Conservation (phyloP, 2,888 invertebrate species). For the Antheraea yamamai region DNA sequence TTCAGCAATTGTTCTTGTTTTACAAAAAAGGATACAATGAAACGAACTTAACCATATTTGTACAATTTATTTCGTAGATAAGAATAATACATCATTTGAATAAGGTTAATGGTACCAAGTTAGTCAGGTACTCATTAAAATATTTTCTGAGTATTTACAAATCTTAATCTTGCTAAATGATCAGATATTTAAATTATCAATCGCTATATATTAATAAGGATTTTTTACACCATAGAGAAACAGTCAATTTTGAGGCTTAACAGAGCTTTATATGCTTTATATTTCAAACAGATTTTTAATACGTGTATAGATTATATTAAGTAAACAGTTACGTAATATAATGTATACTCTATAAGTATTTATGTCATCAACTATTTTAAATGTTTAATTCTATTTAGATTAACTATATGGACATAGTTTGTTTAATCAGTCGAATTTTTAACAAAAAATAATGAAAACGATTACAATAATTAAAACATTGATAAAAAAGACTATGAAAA, state of each 20-base stretch:
- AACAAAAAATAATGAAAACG: not conserved
- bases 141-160: conserved; percentile 62
- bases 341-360: not conserved
- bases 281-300: not conserved
- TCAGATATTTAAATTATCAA: conserved; percentile 12
- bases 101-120: conserved; percentile 39
- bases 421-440: not conserved
- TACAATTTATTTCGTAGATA: conserved; percentile 59
- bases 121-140: conserved; percentile 44
- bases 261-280: not conserved
- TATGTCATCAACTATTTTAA: not conserved
- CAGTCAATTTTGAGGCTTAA: not conserved
- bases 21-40: not conserved
- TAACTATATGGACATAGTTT: not conserved
- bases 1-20: too few relatives aligned
- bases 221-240: conserved; percentile 7
- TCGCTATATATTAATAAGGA: conserved; percentile 10
- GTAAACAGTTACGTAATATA: not conserved
- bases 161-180: conserved; percentile 20
- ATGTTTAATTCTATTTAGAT: not conserved
- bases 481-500: not conserved
- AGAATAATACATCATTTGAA: conserved; percentile 44
- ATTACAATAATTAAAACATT: not conserved
- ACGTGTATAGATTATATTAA: not conserved
- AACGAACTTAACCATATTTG: conserved; percentile 43